phyloP scores from a whole-genome alignment of 2,113 vertebrate species.

The Dolichotis patagonum region DNA sequence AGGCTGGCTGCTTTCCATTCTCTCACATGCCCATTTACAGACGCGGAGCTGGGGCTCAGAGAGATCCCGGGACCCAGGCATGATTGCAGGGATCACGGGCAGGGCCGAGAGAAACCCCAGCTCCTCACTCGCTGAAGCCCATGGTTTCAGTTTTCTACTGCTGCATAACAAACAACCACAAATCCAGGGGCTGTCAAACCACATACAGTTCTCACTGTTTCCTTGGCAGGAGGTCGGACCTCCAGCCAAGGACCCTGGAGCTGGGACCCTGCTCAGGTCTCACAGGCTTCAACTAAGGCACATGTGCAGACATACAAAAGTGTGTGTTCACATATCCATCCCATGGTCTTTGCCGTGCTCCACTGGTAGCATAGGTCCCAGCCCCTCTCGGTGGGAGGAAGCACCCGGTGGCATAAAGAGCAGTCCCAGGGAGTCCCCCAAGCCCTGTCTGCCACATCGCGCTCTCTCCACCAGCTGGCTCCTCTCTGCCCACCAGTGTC shows the following conservation, averaged over 20 bases:
- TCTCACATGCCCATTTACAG: neutral
- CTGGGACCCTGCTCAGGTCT: neutral
- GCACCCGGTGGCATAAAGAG: neutral
- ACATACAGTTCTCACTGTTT: neutral
- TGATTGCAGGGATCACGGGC: neutral
- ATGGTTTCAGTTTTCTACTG: neutral
- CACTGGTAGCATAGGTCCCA: neutral
- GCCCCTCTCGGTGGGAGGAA: neutral
- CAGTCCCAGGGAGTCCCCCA: neutral
- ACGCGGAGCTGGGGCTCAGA: neutral
- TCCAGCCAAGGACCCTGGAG: no score
- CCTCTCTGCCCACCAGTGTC: neutral
- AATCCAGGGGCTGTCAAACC: neutral
- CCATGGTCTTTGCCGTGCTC: neutral
- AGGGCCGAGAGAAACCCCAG: neutral
- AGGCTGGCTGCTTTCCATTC: neutral
- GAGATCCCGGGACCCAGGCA: fast-evolving
- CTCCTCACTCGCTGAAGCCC: neutral
- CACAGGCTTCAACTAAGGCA: neutral
- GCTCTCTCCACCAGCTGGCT: neutral
- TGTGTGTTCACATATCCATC: neutral
- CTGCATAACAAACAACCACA: neutral
- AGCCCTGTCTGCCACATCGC: neutral
- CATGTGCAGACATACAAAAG: neutral
- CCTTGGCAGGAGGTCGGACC: neutral